Base-by-base conservation (phyloP, 2,888 invertebrate genomes). In the Fragum whitleyi region DNA sequence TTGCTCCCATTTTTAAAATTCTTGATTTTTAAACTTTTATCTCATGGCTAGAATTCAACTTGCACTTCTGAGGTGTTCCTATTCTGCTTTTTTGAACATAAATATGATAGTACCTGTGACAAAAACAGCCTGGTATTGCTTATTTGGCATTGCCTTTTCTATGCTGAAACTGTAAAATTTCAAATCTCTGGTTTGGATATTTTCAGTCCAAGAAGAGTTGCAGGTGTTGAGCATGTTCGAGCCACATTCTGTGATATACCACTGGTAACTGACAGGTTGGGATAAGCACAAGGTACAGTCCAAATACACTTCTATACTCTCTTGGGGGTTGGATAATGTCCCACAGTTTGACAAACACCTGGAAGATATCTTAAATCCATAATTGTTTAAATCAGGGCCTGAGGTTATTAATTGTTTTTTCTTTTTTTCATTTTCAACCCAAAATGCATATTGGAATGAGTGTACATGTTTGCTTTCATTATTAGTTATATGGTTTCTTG, bases 331-430 rank as follows among this genome's bases (percentile, higher is more conserved):
- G 29, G 23, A 28, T 16, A 42, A 29, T 59, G 21, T 19, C 0
- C 0, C n/a, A 61, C 77, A 77, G 47, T 77, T 77, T 7, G 21
- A 39, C 2, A 21, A 21, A 65, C 77, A 77, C 16, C 77, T 77
- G 67, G 5, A 77, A 61, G 6, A 42, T 62, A 62, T 6, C 21
- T 6, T 7, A 21, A 11, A 53, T 6, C 5, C 7, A 53, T 6
- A 21, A 53, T 11, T n/a, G 19, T 53, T 6, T 21, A 39, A 39
- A 39, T 39, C 6, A 39, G 39, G 14, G 14, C 6, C 6, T 39
- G 39, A 39, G 39, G 39, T 39, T 39, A 39, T 39, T 39, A 39
- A 14, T 14, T 39, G 7, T 39, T 39, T 39, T 14, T 39, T 39
- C 39, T 39, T 39, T 39, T 39, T n/a, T n/a, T n/a, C n/a, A n/a